phyloP scores from a whole-genome alignment of 2,797 vertebrate species.

The Lateolabrax maculatus region DNA sequence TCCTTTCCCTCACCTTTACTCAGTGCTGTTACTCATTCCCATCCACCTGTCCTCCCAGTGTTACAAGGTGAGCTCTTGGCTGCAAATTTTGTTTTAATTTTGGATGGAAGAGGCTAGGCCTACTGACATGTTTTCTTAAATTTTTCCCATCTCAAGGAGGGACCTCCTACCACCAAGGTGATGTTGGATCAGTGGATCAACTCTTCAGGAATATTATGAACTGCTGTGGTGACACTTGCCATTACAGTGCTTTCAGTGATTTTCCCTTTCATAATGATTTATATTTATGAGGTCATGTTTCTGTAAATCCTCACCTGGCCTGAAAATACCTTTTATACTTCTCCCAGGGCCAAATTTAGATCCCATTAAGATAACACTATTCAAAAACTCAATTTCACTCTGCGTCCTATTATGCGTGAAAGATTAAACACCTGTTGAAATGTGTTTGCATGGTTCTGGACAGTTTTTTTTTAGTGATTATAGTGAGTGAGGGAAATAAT shows the following conservation, averaged over 20 bases:
- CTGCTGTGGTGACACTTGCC: not conserved
- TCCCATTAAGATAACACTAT: not conserved
- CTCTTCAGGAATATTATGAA: not conserved
- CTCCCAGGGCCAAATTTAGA: conserved; percentile 1
- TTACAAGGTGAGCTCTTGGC: conserved; percentile 55
- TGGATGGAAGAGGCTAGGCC: not conserved
- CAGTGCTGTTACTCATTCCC: conserved; percentile 49
- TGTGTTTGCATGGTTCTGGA: not conserved
- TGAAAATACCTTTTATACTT: not conserved
- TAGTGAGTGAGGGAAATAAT: not conserved
- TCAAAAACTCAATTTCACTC: not conserved
- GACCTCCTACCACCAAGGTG: not conserved
- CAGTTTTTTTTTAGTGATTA: not conserved
- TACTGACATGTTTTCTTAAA: too few species aligned
- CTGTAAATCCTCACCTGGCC: conserved; percentile 1
- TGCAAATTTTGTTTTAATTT: conserved; percentile 26
- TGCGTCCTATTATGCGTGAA: not conserved
- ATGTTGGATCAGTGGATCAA: conserved; percentile 6
- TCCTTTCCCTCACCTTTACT: conserved; percentile 57
- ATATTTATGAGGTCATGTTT: not conserved
- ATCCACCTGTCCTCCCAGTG: conserved; percentile 57
- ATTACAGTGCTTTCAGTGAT: not conserved
- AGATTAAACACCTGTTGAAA: not conserved
- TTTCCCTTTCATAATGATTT: too few species aligned
- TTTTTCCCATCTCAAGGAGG: too few species aligned